Base-by-base conservation (phyloP, 2,113 vertebrate genomes). In the Macrotis lagotis region DNA sequence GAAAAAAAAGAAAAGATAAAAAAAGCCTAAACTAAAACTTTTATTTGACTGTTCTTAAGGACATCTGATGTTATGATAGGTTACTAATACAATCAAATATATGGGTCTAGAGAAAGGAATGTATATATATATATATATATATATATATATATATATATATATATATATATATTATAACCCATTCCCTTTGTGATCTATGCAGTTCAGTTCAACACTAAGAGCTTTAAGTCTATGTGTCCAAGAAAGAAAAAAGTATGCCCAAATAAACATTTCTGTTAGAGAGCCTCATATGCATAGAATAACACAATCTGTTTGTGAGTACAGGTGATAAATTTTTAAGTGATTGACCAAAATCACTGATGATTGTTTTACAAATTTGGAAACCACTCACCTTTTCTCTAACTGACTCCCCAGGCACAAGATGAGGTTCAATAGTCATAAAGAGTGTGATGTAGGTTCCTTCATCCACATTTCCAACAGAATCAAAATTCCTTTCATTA, bases 401-500 rank as follows among this genome's bases (percentile, higher is more conserved):
- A 51, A 99, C 92, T 0, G 99, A 92, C 97, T 99, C 99, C 95
- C 99, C 99, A 0, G 99, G 99, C 93, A 99, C 98, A 93, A 99
- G 99, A 97, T 99, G 99, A 7, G 99, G 99, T 90, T 99, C 99
- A 0, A 99, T 99, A 92, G 99, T 99, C 98, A 99, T 99, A 95
- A 99, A 99, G 50, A 99, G 98, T 0, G 99, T 99, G 97, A 99
- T 96, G n/a, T 99, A 99, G 0, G 99, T 98, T 83, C 99, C 99
- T 48, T 99, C 99, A 0, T 98, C 99, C 89, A 99, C 97, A 93
- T 98, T 99, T 51, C 97, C 97, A 90, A 98, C 90, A 0, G 98
- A 94, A 48, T 99, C 99, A 8, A 99, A 99, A 22, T 98, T 99
- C 19, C 98, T 98, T 49, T 98, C 99, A 0, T 93, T 92, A 66